Evolutionary conservation across 2,113 vertebrate species (phyloP).

Genomic region (Poecile atricapillus): DNA sequence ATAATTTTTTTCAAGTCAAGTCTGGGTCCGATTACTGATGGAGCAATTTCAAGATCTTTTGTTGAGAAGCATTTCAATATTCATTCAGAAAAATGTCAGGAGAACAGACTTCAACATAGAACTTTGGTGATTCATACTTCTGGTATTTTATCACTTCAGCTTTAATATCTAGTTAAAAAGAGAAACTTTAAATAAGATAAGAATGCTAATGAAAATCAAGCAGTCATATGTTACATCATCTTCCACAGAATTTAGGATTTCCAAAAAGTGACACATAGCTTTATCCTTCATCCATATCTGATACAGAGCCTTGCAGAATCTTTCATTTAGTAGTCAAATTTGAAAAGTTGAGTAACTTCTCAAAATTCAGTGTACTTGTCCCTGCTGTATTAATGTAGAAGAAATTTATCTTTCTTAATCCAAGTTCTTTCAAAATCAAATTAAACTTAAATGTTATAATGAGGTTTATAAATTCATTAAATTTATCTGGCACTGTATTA

Average conservation of each 20-base stretch:
- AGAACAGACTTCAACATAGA: neutral
- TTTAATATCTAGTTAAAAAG: constrained; percentile 24
- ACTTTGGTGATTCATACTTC: constrained; percentile 29
- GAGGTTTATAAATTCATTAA: neutral
- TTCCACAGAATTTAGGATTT: neutral
- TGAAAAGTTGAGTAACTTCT: neutral
- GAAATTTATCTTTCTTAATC: neutral
- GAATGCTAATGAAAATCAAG: constrained; percentile 1
- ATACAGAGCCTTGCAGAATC: neutral
- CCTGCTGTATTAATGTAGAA: neutral
- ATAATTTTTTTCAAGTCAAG: neutral
- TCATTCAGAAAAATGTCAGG: constrained; percentile 58
- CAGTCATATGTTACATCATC: neutral
- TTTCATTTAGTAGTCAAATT: neutral
- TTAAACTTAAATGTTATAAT: neutral
- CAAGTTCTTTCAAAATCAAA: neutral
- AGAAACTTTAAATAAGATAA: constrained; percentile 4
- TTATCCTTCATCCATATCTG: neutral
- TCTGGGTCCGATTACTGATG: constrained; percentile 35
- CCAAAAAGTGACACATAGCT: neutral
- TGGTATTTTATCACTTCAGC: constrained; percentile 4
- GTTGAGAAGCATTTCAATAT: constrained; percentile 43
- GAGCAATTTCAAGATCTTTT: constrained; percentile 12
- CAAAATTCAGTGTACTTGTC: neutral
- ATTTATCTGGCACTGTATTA: neutral